Evolutionary conservation across 2,888 invertebrate species (phyloP).

Genomic region (Eilema caniola): DNA sequence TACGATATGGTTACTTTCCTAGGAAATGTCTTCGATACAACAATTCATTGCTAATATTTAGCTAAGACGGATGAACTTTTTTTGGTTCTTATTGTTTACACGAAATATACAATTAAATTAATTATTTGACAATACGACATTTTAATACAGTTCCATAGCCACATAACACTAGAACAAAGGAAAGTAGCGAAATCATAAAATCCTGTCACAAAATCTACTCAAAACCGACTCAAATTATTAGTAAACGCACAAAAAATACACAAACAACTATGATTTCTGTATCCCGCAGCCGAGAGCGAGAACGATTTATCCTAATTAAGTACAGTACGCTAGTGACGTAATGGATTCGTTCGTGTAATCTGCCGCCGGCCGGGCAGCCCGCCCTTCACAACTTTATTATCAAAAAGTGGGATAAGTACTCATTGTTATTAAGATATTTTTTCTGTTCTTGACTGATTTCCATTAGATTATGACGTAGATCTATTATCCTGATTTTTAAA

Average conservation of each 20-base stretch:
- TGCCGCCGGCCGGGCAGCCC: slow-evolving; percentile 6
- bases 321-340: slow-evolving; percentile 22
- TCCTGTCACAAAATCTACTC: neutral
- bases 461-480: neutral
- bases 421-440: neutral
- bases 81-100: neutral
- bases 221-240: slow-evolving; percentile 11
- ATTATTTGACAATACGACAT: too few species aligned
- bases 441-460: neutral
- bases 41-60: neutral
- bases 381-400: neutral
- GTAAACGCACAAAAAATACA: neutral
- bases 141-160: neutral
- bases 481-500: neutral
- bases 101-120: neutral
- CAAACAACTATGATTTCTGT: neutral
- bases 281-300: slow-evolving; percentile 6
- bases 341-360: slow-evolving; percentile 12
- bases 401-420: neutral
- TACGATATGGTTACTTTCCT: too few species aligned
- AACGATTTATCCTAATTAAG: slow-evolving; percentile 40
- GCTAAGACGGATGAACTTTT: neutral
- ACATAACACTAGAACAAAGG: neutral
- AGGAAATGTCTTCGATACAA: neutral
- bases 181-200: neutral